A percentile compares a stretch with the other conserved stretches of the same genome.
Evolutionary conservation across 2,113 vertebrate species (phyloP).

Genomic region (Corydoras maculifer): DNA sequence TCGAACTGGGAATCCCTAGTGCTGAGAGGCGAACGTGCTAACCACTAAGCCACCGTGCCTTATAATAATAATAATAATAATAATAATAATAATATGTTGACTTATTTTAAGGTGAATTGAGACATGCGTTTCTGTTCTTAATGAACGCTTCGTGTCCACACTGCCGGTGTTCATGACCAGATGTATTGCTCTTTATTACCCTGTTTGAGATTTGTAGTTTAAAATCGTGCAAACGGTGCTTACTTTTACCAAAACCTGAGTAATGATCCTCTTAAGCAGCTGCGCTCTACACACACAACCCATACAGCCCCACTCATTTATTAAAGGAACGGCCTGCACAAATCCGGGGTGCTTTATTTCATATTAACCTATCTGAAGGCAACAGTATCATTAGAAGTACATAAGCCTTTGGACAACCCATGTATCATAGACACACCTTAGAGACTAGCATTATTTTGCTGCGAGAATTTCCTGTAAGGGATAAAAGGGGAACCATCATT

Average conservation of each 20-base stretch:
- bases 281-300: conserved; percentile 34
- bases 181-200: too few species aligned
- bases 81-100: too few species aligned
- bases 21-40: too few species aligned
- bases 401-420: conserved; percentile 26
- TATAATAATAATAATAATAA: too few species aligned
- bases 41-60: too few species aligned
- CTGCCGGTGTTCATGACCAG: too few species aligned
- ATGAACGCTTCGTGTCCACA: too few species aligned
- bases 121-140: too few species aligned
- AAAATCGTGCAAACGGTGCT: background rate
- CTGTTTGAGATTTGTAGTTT: too few species aligned
- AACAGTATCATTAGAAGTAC: conserved; percentile 32
- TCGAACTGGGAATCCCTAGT: too few species aligned
- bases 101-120: too few species aligned
- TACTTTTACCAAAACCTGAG: background rate
- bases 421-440: conserved; percentile 16
- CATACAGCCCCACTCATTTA: conserved; percentile 37
- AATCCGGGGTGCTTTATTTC: conserved; percentile 28
- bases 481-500: conserved; percentile 7
- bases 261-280: too few species aligned
- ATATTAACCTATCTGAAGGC: conserved; percentile 20
- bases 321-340: conserved; percentile 25
- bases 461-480: background rate
- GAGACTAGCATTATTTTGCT: conserved; percentile 11